Base-by-base conservation (phyloP, 2,113 vertebrate genomes). In the Rhea americana region DNA sequence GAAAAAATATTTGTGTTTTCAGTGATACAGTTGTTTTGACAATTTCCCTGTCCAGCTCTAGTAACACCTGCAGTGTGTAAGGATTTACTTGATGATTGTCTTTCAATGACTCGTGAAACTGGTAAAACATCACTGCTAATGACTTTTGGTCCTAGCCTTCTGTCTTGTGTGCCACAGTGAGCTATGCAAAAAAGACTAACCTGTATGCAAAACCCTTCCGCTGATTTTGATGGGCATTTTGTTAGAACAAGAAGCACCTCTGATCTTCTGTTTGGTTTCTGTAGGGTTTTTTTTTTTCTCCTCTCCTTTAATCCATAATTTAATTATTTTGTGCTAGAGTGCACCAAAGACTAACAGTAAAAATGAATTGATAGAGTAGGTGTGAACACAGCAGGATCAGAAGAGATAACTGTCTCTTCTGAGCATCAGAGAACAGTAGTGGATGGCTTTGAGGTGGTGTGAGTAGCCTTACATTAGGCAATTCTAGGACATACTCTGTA, bases 381-480 rank as follows among this genome's bases (percentile, higher is more conserved):
- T 45, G 30, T 19, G n/a, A 78, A 48, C 55, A 39, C 1, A 68
- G 75, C 39, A 13, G 7, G 55, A 43, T 32, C 43, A 48, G 56
- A 45, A 61, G 35, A 45, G 35, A 5, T 21, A 53, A 11, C 25
- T 5, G 11, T 37, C 58, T 70, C 11, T 35, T 59, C 37, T 45
- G 1, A 0, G 43, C 70, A 18, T 0, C 1, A 0, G 4, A 35
- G 84, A 30, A 11, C 0, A 2, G 48, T 5, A 15, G 50, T 39
- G 63, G 25, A 5, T 51, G 25, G 6, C 47, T 28, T 22, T 39
- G 43, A 28, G 20, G 28, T 13, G 28, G 9, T 37, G 17, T 19
- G 10, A 21, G 65, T 6, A 58, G 37, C 43, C 0, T 0, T 9
- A 22, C 47, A 17, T 13, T 10, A 7, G 26, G 45, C 41, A 24